Percentiles rank a stretch among this genome's conserved stretches.
Conservation (phyloP, 2,797 vertebrate genomes). For the Phrynocephalus vlangalii region DNA sequence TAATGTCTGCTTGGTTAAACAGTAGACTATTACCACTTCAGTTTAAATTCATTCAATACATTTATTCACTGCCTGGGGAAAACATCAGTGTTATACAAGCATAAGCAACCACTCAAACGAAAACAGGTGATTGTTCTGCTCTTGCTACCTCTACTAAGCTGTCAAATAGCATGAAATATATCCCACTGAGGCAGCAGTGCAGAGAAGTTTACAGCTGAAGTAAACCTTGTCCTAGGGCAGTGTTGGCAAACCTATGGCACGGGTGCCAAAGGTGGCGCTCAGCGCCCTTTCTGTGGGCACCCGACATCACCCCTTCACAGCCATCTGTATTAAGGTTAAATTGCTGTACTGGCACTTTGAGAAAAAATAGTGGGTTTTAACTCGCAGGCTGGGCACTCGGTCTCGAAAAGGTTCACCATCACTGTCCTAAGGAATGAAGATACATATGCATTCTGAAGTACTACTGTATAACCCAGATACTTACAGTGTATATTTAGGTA, state of each 20-base stretch:
- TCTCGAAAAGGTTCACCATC: too few species aligned
- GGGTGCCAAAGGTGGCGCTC: too few species aligned
- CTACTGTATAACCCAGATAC: neutral
- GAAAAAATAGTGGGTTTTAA: too few species aligned
- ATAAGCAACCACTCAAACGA: neutral
- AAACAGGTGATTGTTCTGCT: neutral
- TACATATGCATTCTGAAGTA: neutral
- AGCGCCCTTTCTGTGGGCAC: too few species aligned
- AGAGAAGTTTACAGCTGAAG: neutral
- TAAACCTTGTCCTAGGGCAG: neutral
- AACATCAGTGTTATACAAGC: neutral
- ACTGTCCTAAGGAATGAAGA: neutral
- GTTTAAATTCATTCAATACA: neutral
- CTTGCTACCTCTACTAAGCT: neutral
- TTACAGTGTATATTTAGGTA: neutral
- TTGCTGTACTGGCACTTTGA: too few species aligned
- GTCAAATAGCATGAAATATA: neutral
- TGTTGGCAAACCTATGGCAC: too few species aligned
- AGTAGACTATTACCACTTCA: neutral
- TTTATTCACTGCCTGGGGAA: neutral
- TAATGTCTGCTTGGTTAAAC: neutral
- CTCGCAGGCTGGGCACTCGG: too few species aligned
- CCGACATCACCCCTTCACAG: too few species aligned
- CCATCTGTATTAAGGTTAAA: too few species aligned
- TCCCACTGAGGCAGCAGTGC: neutral